Evolutionary conservation across 2,113 vertebrate genomes (phyloP).

Genomic region (Thymallus thymallus): DNA sequence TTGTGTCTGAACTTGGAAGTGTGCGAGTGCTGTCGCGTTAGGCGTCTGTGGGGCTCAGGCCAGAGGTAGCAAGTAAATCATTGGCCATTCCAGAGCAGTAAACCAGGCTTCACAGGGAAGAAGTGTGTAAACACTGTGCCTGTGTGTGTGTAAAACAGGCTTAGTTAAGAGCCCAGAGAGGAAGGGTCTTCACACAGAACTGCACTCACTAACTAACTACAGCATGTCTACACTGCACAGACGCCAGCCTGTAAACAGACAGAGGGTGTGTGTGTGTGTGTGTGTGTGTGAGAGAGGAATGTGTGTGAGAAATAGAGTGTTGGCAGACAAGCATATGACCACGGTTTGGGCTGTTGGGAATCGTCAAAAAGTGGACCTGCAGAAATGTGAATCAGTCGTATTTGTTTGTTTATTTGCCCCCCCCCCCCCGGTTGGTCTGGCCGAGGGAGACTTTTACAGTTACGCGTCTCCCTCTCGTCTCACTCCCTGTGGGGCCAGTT

Average conservation of each 20-base stretch:
- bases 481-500: slow-evolving; percentile 68
- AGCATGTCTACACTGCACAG: slow-evolving; percentile 51
- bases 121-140: slow-evolving; percentile 80
- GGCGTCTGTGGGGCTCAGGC: slow-evolving; percentile 33
- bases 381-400: not conserved
- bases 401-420: too few relatives aligned
- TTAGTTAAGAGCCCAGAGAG: not conserved
- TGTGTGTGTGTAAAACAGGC: too few relatives aligned
- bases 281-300: not conserved
- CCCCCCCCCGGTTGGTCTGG: not conserved
- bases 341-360: not conserved
- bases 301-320: not conserved
- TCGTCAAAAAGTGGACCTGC: not conserved
- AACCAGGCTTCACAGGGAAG: slow-evolving; percentile 90
- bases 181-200: slow-evolving; percentile 69
- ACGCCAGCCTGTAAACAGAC: slow-evolving; percentile 70
- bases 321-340: too few relatives aligned
- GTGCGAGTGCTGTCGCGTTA: slow-evolving; percentile 1
- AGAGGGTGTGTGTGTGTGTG: slow-evolving; percentile 43
- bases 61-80: slow-evolving; percentile 92
- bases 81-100: slow-evolving; percentile 93
- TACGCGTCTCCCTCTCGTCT: slow-evolving; percentile 86
- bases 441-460: slow-evolving; percentile 82
- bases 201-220: slow-evolving; percentile 54
- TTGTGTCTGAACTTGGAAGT: not conserved